Evolutionary conservation across 2,888 invertebrate species (phyloP).

Genomic region (Hypselothyrea guttata): DNA sequence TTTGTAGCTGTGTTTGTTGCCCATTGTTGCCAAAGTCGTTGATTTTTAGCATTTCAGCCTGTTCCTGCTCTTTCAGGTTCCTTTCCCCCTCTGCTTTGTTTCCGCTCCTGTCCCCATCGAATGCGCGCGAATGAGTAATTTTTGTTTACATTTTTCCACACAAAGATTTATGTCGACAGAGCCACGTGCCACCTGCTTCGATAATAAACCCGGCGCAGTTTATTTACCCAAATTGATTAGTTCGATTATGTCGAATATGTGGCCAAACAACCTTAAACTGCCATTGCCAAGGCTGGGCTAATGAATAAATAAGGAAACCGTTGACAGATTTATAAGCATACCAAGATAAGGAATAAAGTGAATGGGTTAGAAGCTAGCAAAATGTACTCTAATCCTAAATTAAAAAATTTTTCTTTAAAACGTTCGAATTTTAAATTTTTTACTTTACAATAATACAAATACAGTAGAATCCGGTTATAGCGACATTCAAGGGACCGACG

Average conservation of each 20-base stretch:
- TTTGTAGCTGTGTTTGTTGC: conserved; percentile 39
- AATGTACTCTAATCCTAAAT: too few species aligned
- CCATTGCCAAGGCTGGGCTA: too few species aligned
- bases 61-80: conserved; percentile 20
- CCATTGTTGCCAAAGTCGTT: conserved; percentile 55
- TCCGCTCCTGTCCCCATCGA: conserved; percentile 39
- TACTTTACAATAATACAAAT: too few species aligned
- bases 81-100: conserved; percentile 37
- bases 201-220: conserved; percentile 68
- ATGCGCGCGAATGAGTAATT: conserved; percentile 73
- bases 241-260: conserved; percentile 55
- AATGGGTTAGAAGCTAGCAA: too few species aligned
- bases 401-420: too few species aligned
- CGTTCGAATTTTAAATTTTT: too few species aligned
- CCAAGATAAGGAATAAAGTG: too few species aligned
- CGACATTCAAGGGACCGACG: too few species aligned
- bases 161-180: conserved; percentile 70
- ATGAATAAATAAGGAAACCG: too few species aligned
- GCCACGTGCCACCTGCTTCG: conserved; percentile 56
- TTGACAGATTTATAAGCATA: too few species aligned
- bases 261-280: too few species aligned
- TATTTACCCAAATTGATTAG: conserved; percentile 74
- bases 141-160: conserved; percentile 75
- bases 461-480: too few species aligned
- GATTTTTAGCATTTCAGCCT: conserved; percentile 70